Evolutionary conservation across 2,113 vertebrate genomes (phyloP).

Genomic region (Pholis gunnellus): DNA sequence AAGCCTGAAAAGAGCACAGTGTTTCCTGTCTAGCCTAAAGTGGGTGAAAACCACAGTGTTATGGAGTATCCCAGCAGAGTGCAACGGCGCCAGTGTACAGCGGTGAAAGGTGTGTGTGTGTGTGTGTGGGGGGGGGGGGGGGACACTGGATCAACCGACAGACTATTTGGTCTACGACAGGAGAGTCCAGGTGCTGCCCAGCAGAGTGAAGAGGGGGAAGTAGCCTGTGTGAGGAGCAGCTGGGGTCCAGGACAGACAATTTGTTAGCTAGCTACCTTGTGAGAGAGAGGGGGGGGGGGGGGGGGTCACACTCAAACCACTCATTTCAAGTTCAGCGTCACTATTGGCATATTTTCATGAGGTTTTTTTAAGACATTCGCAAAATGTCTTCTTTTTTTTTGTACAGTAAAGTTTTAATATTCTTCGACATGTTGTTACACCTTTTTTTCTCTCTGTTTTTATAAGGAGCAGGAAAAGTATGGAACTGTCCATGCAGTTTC

Average conservation of each 20-base stretch:
- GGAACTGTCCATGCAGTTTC: conserved; percentile 73
- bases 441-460: conserved; percentile 49
- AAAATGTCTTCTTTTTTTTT: conserved; percentile 51
- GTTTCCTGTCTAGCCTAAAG: conserved; percentile 59
- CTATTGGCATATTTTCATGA: conserved; percentile 71
- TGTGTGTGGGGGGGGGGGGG: background rate
- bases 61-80: conserved; percentile 43
- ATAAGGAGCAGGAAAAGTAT: conserved; percentile 36
- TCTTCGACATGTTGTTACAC: conserved; percentile 48
- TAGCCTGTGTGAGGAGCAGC: conserved; percentile 44
- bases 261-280: conserved; percentile 56
- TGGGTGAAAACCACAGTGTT: conserved; percentile 56
- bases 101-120: background rate
- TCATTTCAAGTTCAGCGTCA: conserved; percentile 67
- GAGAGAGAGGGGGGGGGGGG: no score
- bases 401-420: conserved; percentile 70
- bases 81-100: conserved; percentile 11
- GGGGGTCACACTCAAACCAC: conserved; percentile 61
- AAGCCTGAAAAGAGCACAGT: conserved; percentile 59
- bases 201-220: conserved; percentile 33
- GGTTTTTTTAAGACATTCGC: conserved; percentile 55
- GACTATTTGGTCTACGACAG: conserved; percentile 54
- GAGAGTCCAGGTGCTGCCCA: conserved; percentile 49
- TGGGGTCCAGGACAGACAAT: conserved; percentile 47
- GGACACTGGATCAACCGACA: conserved; percentile 33